Evolutionary conservation across 2,113 vertebrate genomes (phyloP).

Genomic region (Periophthalmus modestus): DNA sequence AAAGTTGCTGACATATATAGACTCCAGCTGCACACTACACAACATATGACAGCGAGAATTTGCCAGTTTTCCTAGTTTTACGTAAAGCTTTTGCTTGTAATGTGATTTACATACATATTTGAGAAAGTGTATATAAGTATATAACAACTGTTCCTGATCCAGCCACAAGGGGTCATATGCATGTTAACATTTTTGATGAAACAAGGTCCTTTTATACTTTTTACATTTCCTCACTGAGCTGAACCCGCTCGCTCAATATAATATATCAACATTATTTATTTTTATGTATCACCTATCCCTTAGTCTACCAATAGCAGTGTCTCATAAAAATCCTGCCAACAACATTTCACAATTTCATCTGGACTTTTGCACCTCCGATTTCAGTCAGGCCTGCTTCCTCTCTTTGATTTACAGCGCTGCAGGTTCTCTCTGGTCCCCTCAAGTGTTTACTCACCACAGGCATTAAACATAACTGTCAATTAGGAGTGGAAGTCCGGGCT

Average conservation of each 20-base stretch:
- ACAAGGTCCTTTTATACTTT: not conserved
- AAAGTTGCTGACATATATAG: not conserved
- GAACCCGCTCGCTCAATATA: not conserved
- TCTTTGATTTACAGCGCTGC: conserved; percentile 51
- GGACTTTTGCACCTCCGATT: conserved; percentile 27
- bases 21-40: not conserved
- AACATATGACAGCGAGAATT: not conserved
- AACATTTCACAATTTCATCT: conserved; percentile 10
- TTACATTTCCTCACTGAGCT: not conserved
- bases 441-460: conserved; percentile 67
- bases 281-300: not conserved
- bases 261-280: too few relatives aligned
- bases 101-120: not conserved
- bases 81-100: not conserved
- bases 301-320: not conserved
- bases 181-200: not conserved
- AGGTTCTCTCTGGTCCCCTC: conserved; percentile 41
- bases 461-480: conserved; percentile 72
- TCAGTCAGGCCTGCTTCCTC: conserved; percentile 26
- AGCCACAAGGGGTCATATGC: not conserved
- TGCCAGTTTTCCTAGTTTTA: not conserved
- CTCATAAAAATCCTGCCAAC: not conserved
- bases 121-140: not conserved
- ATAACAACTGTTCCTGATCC: not conserved
- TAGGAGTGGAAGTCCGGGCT: conserved; percentile 60